Base-by-base conservation (phyloP, 1,140 invertebrate species). In the Drosophila seguyi region DNA sequence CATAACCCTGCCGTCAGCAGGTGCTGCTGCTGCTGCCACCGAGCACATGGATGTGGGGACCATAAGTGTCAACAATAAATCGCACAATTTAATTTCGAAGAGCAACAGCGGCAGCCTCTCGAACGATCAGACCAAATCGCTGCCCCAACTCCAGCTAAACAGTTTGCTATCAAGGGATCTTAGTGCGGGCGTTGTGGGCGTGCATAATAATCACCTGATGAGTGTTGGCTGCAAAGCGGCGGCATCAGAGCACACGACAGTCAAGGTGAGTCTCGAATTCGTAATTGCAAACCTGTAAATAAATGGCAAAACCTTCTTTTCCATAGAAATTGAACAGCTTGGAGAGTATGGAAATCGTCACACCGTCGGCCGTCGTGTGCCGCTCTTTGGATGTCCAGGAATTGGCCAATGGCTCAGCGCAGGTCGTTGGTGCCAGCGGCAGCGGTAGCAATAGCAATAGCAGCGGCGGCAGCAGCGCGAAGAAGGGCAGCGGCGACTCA, bases 361-460 rank as follows among this genome's bases (percentile, higher is more conserved):
- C 55, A 47, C 22, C 60, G 39, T 22, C 52, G 2, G 36, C 57
- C 38, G 18, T 18, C 13, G 52, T 16, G 1, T 73, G 60, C n/a
- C 57, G 68, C 20, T 45, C 56, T 25, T 31, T 88, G 47, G 79
- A 87, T 47, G 71, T 90, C 53, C 65, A 78, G 67, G 81, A 90
- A 27, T 42, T 79, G 11, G 38, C 69, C n/a, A 72, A 69, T 52
- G 67, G 58, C 45, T 68, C 81, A 66, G 57, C 78, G 52, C 81
- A 85, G 48, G 67, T 69, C 55, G 67, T 65, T 73, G 81, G 57
- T 39, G 34, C 78, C 75, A 85, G 22, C 41, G 71, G 56, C 62
- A 47, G 78, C 18, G 10, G 18, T 20, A 20, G 41, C n/a, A 41
- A 41, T 41, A 41, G 39, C 39, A 42, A 18, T 11, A 48, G 52